Conservation (phyloP, 2,888 invertebrate species). For the Cosmia pyralina region DNA sequence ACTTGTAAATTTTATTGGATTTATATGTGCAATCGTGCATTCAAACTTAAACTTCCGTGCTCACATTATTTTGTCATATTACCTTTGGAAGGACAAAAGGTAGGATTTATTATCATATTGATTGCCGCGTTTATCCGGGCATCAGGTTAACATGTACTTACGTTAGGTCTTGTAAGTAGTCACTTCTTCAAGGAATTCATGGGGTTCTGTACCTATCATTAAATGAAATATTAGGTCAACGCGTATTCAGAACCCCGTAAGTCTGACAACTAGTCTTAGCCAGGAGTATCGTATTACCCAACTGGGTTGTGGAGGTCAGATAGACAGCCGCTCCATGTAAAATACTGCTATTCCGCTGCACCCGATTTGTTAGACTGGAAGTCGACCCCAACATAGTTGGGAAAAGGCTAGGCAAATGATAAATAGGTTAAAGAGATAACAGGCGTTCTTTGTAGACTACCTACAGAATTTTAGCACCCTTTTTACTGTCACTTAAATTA, state of each 20-base stretch:
- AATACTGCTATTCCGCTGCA: background rate
- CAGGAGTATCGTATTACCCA: background rate
- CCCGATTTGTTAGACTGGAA: background rate
- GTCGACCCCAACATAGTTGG: background rate
- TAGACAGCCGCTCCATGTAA: background rate
- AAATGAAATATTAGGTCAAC: background rate
- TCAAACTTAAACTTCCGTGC: conserved; percentile 6
- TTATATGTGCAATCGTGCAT: conserved; percentile 43
- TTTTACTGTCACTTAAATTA: background rate
- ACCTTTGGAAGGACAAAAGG: conserved; percentile 8
- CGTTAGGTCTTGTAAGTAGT: background rate
- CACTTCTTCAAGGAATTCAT: background rate
- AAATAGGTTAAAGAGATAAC: background rate
- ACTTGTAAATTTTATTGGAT: conserved; percentile 25
- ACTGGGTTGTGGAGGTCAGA: background rate
- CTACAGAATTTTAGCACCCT: background rate
- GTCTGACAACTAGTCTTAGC: background rate
- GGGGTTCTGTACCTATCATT: background rate
- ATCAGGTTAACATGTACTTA: background rate
- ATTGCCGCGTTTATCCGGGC: background rate
- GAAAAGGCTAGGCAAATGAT: background rate
- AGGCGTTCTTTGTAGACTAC: background rate
- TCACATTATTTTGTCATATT: conserved; percentile 4
- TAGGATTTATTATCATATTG: conserved; percentile 7
- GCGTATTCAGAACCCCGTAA: background rate